phyloP scores from a whole-genome alignment of 1,140 invertebrate genomes.

The Hylyphantes graminicola region DNA sequence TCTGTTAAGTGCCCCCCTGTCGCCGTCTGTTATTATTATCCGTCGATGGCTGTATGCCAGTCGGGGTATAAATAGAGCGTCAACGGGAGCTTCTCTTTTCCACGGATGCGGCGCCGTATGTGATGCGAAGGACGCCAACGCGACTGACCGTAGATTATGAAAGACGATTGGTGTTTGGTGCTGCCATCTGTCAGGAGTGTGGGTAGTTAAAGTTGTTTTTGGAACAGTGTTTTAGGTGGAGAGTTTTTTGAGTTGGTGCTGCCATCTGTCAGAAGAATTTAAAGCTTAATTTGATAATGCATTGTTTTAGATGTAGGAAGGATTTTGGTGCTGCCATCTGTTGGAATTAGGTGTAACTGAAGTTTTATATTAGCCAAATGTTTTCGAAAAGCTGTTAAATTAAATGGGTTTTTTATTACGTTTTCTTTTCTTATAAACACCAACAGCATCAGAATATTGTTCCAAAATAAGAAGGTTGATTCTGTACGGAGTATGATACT shows the following conservation, averaged over 20 bases:
- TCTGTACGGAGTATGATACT: too few relatives aligned
- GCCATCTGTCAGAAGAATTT: neutral
- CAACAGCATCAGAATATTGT: too few relatives aligned
- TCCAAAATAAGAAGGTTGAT: too few relatives aligned
- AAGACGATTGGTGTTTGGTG: neutral
- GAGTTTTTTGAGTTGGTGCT: neutral
- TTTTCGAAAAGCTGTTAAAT: too few relatives aligned
- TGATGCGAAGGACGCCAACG: constrained; percentile 34
- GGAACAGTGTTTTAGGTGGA: neutral
- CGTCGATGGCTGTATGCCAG: constrained; percentile 46
- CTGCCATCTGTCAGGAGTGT: constrained; percentile 16
- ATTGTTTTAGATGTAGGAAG: neutral
- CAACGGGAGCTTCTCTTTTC: constrained; percentile 17
- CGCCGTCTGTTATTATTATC: constrained; percentile 56
- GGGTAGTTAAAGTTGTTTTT: neutral
- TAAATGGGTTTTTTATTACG: too few relatives aligned
- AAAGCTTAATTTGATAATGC: neutral
- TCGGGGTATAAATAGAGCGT: constrained; percentile 51
- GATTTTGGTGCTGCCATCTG: constrained; percentile 9
- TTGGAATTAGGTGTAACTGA: neutral
- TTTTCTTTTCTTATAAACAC: too few relatives aligned
- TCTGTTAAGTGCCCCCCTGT: constrained; percentile 49
- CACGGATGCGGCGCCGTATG: constrained; percentile 36
- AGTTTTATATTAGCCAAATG: too few relatives aligned
- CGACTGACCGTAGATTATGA: constrained; percentile 28